phyloP scores from a whole-genome alignment of 2,113 vertebrate species.

The Clarias gariepinus region DNA sequence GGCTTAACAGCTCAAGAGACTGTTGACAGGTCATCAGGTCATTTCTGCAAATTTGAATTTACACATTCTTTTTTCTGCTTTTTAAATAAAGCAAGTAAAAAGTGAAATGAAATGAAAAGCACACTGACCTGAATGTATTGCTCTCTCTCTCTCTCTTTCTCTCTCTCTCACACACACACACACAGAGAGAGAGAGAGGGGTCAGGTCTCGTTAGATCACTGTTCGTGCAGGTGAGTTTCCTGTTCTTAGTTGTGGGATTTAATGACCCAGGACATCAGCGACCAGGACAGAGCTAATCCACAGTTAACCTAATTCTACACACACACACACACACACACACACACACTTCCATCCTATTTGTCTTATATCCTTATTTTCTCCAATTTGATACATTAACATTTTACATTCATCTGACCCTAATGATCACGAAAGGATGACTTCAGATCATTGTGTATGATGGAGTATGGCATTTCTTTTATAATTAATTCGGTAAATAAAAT shows the following conservation, averaged over 20 bases:
- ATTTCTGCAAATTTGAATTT: background rate
- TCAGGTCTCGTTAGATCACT: background rate
- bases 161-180: background rate
- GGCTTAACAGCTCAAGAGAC: background rate
- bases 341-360: too few species aligned
- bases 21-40: background rate
- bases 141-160: background rate
- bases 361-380: background rate
- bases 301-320: constrained; percentile 64
- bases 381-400: too few species aligned
- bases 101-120: background rate
- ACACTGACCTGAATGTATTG: background rate
- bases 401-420: background rate
- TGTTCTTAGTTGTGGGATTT: constrained; percentile 62
- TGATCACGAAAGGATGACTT: background rate
- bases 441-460: background rate
- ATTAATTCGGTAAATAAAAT: background rate
- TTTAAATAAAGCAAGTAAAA: too few species aligned
- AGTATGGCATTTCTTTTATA: background rate
- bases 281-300: constrained; percentile 63
- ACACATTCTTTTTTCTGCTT: background rate
- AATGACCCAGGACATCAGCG: constrained; percentile 42
- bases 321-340: constrained; percentile 33
- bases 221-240: background rate
- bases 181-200: background rate